Base-by-base conservation (phyloP, 2,888 invertebrate species). In the Leptinotarsa juncta region DNA sequence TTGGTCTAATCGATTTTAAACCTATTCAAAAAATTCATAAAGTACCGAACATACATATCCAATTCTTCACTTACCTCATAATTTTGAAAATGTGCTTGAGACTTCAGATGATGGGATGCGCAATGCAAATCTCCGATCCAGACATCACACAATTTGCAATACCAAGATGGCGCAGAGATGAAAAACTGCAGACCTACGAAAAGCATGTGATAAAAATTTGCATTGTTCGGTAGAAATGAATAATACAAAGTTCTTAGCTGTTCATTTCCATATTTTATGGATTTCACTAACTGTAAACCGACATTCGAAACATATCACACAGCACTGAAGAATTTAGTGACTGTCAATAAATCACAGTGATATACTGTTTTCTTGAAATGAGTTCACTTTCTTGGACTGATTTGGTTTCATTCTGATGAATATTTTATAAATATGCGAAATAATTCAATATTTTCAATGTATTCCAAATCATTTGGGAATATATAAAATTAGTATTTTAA, bases 101-200 rank as follows among this genome's bases (percentile, higher is more conserved):
- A 95, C 86, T 96, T 96, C 76, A 96, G 90, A 88, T 96, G 96
- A 2, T 94, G 92, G 14, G 95, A 95, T 0, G 96, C 96, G 86
- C 96, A 96, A 87, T 96, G 95, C 77, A 95, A 90, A 86, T 96
- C 96, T 0, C 96, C 96, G 84, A 96, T 95, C 93, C 96, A 96
- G 82, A 92, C 90, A 85, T 94, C 93, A 84, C 96, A 96, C 77
- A 96, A 90, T 86, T 95, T 95, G 89, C 96, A 96, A 89, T 94
- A 96, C 96, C 96, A 96, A 49, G 96, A 94, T 7, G 94, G 94
- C 0, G 96, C 93, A 3, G 96, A 94, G 81, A 95, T 94, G 89
- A 96, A 94, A 90, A 96, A 96, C 86, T 96, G 95, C 77, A 96
- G 89, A 53, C 96, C 96, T 95, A 87, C 70, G 88, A 88, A 81